Evolutionary conservation across 2,113 vertebrate genomes (phyloP), one percentile per base, ranked within the genome.

Genomic region (Hystrix cristata): DNA sequence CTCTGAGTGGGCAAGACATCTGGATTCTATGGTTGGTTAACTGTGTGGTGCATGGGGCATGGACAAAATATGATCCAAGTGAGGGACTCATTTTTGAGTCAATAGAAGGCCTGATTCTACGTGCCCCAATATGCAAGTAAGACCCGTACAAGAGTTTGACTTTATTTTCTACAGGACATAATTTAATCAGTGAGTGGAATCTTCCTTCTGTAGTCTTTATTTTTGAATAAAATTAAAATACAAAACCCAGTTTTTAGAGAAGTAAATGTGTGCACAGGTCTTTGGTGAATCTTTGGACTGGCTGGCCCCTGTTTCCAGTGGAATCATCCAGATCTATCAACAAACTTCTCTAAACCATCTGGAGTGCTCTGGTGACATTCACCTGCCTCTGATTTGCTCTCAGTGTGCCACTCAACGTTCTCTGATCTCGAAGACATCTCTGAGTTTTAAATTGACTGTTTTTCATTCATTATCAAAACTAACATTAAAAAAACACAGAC

Each of bases 381-480:
- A 51, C 74, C 95, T 94, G 87, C 38, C 46, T 97, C 64, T 94
- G n/a, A 94, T 97, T 96, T 97, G 55, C 46, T 97, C 97, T 91
- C 90, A 78, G 76, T 92, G 78, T 96, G 96, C 85, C 93, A 95
- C 55, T 97, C 95, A 97, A 15, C 65, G 27, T 95, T 74, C 80
- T 96, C 81, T 95, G 78, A 94, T 96, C 90, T 97, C 25, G 0
- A 95, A 96, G 97, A 95, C 82, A 96, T 94, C 74, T 80, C 94
- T 89, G 78, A 93, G 71, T 96, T 97, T 95, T 95, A 97, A 97
- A 94, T 96, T 96, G 90, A 94, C 88, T 96, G 90, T 96, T 97
- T 98, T 94, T 96, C 97, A 95, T 97, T 96, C 95, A 92, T 38
- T 89, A 97, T 96, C 88, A 97, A 98, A 97, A 85, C 59, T 90